These are phyloP conservation scores for Limnephilus marmoratus DNA, from an alignment of 2,888 invertebrate species.

Conservation along the genomic window DNA sequence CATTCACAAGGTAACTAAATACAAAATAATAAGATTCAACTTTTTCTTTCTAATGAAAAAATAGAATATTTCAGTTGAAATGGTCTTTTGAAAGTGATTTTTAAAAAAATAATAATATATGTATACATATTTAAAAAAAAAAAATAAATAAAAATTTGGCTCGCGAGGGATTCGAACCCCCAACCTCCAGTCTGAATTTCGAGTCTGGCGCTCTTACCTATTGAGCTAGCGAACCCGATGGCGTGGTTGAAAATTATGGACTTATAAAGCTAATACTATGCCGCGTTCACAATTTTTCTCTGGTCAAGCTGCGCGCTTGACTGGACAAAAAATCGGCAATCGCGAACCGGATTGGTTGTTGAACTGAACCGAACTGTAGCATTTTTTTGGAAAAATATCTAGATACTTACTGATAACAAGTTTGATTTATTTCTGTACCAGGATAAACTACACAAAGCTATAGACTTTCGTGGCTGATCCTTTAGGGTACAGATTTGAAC, in stretches of 20 bases:
- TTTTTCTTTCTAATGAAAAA: too few species aligned
- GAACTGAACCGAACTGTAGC: too few species aligned
- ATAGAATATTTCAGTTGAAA: too few species aligned
- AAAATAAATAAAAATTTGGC: neutral
- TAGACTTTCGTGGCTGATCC: too few species aligned
- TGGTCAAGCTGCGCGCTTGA: neutral
- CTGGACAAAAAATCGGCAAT: neutral
- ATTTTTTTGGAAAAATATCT: neutral
- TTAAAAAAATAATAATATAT: neutral
- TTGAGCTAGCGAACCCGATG: slow-evolving; percentile 43
- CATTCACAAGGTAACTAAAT: too few species aligned
- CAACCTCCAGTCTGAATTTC: slow-evolving; percentile 37
- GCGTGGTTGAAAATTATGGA: neutral
- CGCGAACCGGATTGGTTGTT: too few species aligned
- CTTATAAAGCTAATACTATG: neutral
- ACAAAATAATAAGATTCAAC: too few species aligned
- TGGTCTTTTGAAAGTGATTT: neutral
- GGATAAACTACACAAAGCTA: too few species aligned
- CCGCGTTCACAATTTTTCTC: neutral
- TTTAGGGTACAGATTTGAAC: too few species aligned
- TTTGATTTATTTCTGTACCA: neutral
- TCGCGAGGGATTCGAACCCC: slow-evolving; percentile 35
- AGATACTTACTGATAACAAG: neutral
- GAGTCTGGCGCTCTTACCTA: slow-evolving; percentile 46
- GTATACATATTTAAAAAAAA: neutral